A percentile compares a stretch with the other conserved stretches of the same genome.
phyloP scores from a whole-genome alignment of 2,888 invertebrate genomes.

The Pandemis corylana region DNA sequence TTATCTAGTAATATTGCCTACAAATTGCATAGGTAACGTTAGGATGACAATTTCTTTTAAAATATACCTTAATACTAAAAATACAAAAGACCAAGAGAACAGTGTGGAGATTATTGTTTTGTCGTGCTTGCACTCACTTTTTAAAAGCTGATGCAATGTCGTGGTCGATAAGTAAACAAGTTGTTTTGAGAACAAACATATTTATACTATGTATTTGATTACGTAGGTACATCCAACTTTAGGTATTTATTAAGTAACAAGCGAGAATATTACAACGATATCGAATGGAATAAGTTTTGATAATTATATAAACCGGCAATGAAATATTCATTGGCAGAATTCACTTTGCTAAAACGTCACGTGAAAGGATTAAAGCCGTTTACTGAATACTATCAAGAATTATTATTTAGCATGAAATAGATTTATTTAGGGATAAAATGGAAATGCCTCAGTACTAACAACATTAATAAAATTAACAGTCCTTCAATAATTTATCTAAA shows the following conservation, averaged over 20 bases:
- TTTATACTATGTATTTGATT: slow-evolving; percentile 22
- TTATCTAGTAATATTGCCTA: slow-evolving; percentile 60
- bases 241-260: slow-evolving; percentile 29
- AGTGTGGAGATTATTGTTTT: slow-evolving; percentile 39
- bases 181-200: slow-evolving; percentile 37
- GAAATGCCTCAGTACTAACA: slow-evolving; percentile 65
- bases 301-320: slow-evolving; percentile 36
- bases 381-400: slow-evolving; percentile 52
- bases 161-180: slow-evolving; percentile 26
- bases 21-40: slow-evolving; percentile 62
- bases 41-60: slow-evolving; percentile 24
- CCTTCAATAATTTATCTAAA: slow-evolving; percentile 36
- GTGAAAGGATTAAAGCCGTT: slow-evolving; percentile 65
- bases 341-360: slow-evolving; percentile 47
- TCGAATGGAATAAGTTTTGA: slow-evolving; percentile 36
- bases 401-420: slow-evolving; percentile 21
- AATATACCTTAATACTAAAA: slow-evolving; percentile 37
- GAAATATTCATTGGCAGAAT: slow-evolving; percentile 31
- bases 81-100: slow-evolving; percentile 31
- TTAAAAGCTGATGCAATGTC: slow-evolving; percentile 51
- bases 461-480: slow-evolving; percentile 50
- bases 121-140: slow-evolving; percentile 74
- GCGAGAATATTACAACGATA: slow-evolving; percentile 32
- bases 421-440: slow-evolving; percentile 51
- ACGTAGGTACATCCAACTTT: slow-evolving; percentile 12